Percentiles rank a stretch among this genome's conserved stretches.
These are phyloP conservation scores for Sarcophaga subvicina DNA, from an alignment of 2,888 invertebrate genomes.

Conservation along the genomic window DNA sequence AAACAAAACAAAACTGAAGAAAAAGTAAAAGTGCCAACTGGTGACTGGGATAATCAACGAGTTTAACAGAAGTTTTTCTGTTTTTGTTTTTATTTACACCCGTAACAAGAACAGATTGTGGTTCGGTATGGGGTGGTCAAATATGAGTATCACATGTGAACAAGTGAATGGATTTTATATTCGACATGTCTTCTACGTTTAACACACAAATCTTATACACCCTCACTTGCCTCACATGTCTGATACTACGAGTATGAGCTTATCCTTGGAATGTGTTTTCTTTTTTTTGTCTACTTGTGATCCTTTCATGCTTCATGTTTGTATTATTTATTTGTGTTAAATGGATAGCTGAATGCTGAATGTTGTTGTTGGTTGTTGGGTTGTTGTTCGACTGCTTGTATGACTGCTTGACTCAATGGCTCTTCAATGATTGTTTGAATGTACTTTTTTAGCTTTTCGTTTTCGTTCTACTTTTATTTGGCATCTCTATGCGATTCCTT, in stretches of 20 bases:
- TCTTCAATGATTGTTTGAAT: constrained; percentile 46
- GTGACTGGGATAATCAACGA: constrained; percentile 49
- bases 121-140: background rate
- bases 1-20: background rate
- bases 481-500: constrained; percentile 5
- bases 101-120: constrained; percentile 2
- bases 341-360: constrained; percentile 49
- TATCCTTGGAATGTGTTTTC: background rate
- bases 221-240: background rate
- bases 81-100: background rate
- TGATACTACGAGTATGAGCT: constrained; percentile 6
- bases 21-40: constrained; percentile 57
- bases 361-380: constrained; percentile 19
- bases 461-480: background rate
- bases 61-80: constrained; percentile 34
- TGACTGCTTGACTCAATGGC: constrained; percentile 36
- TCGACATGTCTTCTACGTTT: constrained; percentile 55
- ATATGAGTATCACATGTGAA: background rate
- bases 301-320: constrained; percentile 58
- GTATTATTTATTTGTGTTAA: constrained; percentile 58
- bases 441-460: constrained; percentile 44
- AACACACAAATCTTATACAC: background rate
- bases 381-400: background rate
- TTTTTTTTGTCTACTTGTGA: constrained; percentile 33
- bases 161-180: constrained; percentile 33